These are phyloP conservation scores for Eurystomus gularis DNA, from an alignment of 2,113 vertebrate genomes.

Conservation along the genomic window DNA sequence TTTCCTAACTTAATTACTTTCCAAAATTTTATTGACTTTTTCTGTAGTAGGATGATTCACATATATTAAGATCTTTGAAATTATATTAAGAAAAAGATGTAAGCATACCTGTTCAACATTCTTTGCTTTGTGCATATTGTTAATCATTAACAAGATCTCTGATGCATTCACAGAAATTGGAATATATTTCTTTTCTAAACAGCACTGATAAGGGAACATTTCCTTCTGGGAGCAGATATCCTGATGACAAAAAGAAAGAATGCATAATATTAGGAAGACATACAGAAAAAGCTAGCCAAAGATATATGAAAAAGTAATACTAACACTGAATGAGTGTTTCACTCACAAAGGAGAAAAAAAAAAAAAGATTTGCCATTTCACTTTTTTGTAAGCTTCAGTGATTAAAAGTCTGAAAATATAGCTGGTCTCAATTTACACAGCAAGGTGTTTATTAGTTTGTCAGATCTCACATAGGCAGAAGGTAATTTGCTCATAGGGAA, in stretches of 20 bases:
- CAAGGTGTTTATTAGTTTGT: constrained; percentile 68
- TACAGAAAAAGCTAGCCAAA: not conserved
- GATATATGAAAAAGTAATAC: not conserved
- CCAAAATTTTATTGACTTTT: constrained; percentile 41
- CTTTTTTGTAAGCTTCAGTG: constrained; percentile 35
- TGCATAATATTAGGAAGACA: not conserved
- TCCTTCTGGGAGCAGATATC: not conserved
- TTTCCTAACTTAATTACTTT: constrained; percentile 29
- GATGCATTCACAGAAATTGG: not conserved
- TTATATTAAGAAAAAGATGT: not conserved
- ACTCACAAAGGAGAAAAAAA: not conserved
- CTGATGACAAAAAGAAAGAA: not conserved
- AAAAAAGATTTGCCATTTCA: not conserved
- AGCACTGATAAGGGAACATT: not conserved
- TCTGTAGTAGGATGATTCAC: not conserved
- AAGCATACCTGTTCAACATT: not conserved
- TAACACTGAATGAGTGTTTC: not conserved
- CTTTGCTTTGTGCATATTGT: not conserved
- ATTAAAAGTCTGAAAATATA: constrained; percentile 53
- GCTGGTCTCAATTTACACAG: constrained; percentile 57
- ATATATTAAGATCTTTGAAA: not conserved
- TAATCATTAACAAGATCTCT: not conserved
- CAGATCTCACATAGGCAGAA: constrained; percentile 50
- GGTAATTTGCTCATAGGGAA: constrained; percentile 47
- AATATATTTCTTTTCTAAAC: not conserved